Percentiles rank a stretch among this genome's conserved stretches.
Conservation (phyloP, 2,113 vertebrate species). For the Nothoprocta pentlandii region DNA sequence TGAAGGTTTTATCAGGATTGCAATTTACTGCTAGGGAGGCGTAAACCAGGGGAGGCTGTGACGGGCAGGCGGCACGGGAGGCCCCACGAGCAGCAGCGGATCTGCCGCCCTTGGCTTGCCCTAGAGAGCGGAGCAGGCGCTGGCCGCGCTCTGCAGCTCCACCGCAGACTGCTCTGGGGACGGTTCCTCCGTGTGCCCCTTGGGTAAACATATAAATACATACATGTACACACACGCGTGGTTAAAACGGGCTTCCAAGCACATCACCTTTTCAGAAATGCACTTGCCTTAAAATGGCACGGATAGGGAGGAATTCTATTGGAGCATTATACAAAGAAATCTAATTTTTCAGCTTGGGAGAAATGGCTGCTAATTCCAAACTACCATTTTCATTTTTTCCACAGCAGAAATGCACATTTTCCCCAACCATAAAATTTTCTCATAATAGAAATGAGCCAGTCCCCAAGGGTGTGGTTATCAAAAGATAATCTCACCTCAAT, state of each 20-base stretch:
- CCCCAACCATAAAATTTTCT: conserved; percentile 67
- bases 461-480: conserved; percentile 74
- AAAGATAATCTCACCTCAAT: conserved; percentile 75
- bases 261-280: background rate
- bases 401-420: conserved; percentile 64
- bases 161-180: background rate
- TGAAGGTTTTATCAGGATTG: background rate
- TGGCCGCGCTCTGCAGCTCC: background rate
- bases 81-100: background rate
- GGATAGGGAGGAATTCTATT: background rate
- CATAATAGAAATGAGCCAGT: conserved; percentile 74
- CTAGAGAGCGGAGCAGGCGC: background rate
- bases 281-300: conserved; percentile 24
- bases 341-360: conserved; percentile 41
- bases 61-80: background rate
- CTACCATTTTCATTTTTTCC: conserved; percentile 69
- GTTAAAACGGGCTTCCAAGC: background rate
- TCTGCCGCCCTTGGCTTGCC: background rate
- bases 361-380: conserved; percentile 69
- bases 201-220: background rate
- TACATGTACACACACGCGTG: background rate
- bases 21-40: background rate
- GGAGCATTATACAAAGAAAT: conserved; percentile 29
- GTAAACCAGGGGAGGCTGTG: background rate
- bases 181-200: background rate